A percentile compares a stretch with the other conserved stretches of the same genome.
Conservation (phyloP, 2,797 vertebrate genomes). For the Hydrolagus colliei region DNA sequence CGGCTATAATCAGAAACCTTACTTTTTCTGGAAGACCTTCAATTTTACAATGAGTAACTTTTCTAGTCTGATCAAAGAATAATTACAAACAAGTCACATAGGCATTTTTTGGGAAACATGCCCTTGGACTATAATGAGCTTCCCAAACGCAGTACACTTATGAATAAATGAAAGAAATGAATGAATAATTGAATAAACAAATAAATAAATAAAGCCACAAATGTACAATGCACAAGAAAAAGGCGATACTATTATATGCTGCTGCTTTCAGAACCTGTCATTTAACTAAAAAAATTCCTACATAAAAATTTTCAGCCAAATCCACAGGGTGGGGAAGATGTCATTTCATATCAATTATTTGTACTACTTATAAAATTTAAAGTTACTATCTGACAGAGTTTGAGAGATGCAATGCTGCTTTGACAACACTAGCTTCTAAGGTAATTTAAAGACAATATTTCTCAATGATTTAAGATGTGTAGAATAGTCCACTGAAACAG, state of each 20-base stretch:
- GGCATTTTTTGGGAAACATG: conserved; percentile 45
- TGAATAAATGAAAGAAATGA: conserved; percentile 72
- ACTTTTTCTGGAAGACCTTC: not conserved
- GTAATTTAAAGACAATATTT: not conserved
- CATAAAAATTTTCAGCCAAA: conserved; percentile 9
- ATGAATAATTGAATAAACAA: conserved; percentile 76
- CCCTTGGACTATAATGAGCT: conserved; percentile 76
- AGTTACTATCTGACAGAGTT: not conserved
- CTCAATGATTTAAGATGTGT: no score
- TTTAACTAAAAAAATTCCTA: conserved; percentile 4
- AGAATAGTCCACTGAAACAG: no score
- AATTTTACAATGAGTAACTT: not conserved
- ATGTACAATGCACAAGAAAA: conserved; percentile 46
- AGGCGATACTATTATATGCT: not conserved
- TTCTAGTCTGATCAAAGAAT: conserved; percentile 25
- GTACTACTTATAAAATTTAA: not conserved
- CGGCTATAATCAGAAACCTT: not conserved
- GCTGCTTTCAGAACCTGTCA: not conserved
- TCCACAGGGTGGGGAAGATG: not conserved
- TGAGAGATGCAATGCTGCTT: not conserved
- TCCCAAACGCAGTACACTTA: conserved; percentile 72
- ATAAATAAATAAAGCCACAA: conserved; percentile 82
- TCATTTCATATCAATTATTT: not conserved
- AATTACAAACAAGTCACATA: conserved; percentile 1
- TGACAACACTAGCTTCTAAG: not conserved